A percentile compares a stretch with the other conserved stretches of the same genome.
phyloP scores from a whole-genome alignment of 2,888 invertebrate species.

The Philaethria dido region DNA sequence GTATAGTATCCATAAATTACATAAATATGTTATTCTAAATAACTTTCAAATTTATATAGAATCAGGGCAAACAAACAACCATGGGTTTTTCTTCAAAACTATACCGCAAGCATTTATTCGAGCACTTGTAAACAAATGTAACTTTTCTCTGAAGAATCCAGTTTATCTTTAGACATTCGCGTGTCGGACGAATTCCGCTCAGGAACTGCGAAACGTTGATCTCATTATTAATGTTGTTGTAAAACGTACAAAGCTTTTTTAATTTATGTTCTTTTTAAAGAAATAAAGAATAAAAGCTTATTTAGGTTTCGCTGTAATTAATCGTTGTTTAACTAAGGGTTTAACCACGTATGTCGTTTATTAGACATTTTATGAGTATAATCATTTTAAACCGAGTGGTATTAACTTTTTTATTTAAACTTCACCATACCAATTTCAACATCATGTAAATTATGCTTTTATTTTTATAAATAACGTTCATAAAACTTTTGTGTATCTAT shows the following conservation, averaged over 20 bases:
- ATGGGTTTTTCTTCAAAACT: slow-evolving; percentile 21
- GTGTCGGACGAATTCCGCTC: slow-evolving; percentile 24
- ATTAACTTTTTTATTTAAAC: background rate
- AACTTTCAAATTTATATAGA: background rate
- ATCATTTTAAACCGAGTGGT: background rate
- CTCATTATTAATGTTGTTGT: slow-evolving; percentile 34
- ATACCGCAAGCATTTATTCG: slow-evolving; percentile 14
- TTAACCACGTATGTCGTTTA: background rate
- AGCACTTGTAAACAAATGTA: slow-evolving; percentile 45
- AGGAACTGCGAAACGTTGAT: slow-evolving; percentile 31
- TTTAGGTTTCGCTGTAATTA: background rate
- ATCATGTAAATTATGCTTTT: no score
- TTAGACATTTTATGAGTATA: background rate
- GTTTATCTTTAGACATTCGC: slow-evolving; percentile 43
- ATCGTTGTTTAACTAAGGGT: background rate
- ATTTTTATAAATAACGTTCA: no score
- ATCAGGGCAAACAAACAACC: slow-evolving; percentile 13
- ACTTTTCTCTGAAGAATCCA: slow-evolving; percentile 47
- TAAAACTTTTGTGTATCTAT: no score
- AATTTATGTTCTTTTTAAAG: slow-evolving; percentile 21
- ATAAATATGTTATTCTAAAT: background rate
- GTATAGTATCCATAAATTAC: no score
- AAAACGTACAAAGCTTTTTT: slow-evolving; percentile 25
- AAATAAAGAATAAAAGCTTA: background rate
- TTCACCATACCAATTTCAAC: background rate